Evolutionary conservation across 2,888 invertebrate species (phyloP).

Genomic region (Eupithecia pulchellata): DNA sequence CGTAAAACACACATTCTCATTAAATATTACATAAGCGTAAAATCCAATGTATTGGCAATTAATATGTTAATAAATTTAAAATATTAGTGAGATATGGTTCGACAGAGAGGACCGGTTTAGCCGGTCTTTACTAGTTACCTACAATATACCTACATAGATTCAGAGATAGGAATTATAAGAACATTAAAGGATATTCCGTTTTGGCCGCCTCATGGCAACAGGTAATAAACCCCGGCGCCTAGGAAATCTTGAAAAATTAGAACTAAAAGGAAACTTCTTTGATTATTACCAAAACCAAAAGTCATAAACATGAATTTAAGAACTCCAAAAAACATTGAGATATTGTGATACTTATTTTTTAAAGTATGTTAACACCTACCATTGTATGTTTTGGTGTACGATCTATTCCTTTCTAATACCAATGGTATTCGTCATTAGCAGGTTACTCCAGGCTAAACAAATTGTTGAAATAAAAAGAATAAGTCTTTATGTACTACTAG

Average conservation of each 20-base stretch:
- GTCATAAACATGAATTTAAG: too few relatives aligned
- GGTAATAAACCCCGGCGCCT: background rate
- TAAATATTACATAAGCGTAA: slow-evolving; percentile 27
- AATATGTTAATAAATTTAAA: slow-evolving; percentile 61
- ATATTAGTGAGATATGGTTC: slow-evolving; percentile 56
- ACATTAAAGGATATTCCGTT: background rate
- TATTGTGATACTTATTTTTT: too few relatives aligned
- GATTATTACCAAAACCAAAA: background rate
- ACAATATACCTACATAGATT: slow-evolving; percentile 34
- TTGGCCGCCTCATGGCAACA: background rate
- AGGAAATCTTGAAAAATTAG: too few relatives aligned
- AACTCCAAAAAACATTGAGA: too few relatives aligned
- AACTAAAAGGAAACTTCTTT: background rate
- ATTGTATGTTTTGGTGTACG: too few relatives aligned
- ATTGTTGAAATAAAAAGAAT: too few relatives aligned
- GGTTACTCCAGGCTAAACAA: too few relatives aligned
- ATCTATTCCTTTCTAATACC: too few relatives aligned
- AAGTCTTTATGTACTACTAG: too few relatives aligned
- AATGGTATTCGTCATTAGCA: too few relatives aligned
- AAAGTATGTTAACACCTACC: too few relatives aligned
- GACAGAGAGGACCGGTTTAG: slow-evolving; percentile 50
- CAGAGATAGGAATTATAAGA: slow-evolving; percentile 36
- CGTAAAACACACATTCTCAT: slow-evolving; percentile 35
- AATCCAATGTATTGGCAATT: slow-evolving; percentile 49
- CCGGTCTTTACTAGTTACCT: slow-evolving; percentile 48